Base-by-base conservation (phyloP, 2,888 invertebrate genomes). In the Polyploca ridens region DNA sequence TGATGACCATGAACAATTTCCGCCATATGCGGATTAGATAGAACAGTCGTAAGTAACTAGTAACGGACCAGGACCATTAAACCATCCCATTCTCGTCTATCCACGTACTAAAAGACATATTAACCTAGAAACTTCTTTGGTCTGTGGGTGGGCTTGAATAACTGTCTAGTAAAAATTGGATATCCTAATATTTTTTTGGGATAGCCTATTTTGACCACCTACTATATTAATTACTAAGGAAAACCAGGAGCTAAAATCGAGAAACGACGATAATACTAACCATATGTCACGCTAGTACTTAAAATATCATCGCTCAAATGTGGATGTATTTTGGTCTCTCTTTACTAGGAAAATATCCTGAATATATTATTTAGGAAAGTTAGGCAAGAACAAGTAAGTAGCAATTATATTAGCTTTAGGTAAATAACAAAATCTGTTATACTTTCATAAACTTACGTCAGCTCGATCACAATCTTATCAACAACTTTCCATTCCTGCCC, bases 91-190 rank as follows among this genome's bases (percentile, higher is more conserved):
- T 54, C 19, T 54, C 19, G 54, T 54, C 54, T 19, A 19, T 54
- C 54, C 54, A 54, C 54, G 54, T 54, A 54, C 54, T 54, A 54
- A 19, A 54, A 19, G 54, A n/a, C 54, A 54, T 19, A 54, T 54
- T 54, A 54, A 19, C 19, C 54, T 54, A 54, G 54, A 54, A 54
- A 7, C 54, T 54, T 19, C 10, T 19, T 54, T 4, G 27, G 27
- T 27, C 27, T 27, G 54, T 54, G 54, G 16, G 19, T 54, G 54
- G 54, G 54, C 54, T 54, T 19, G 10, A 10, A 41, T 2, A n/a
- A 2, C n/a, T 35, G 4, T 27, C 27, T 27, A 27, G 27, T 27
- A 27, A 27, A 27, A 27, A 27, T 27, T 27, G 27, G 27, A 2
- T 27, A 27, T 27, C 27, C 27, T 27, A 27, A 19, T 16, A 13